Conservation (phyloP, 2,888 invertebrate species). For the Eupelmus urozonus region DNA sequence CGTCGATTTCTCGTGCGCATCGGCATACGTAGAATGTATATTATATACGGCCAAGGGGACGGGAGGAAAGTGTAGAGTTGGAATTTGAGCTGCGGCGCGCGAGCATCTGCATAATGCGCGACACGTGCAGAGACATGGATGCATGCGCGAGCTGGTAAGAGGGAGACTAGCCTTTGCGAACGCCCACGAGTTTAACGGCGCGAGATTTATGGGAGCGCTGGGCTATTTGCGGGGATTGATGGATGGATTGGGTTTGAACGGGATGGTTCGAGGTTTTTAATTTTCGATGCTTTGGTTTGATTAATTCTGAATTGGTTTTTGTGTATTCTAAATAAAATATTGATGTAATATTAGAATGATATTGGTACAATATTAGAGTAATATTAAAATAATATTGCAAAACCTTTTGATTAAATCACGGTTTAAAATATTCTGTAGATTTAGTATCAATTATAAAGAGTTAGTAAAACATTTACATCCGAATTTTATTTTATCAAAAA, state of each 20-base stretch:
- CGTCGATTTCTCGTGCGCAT: constrained; percentile 20
- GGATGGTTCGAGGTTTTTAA: neutral
- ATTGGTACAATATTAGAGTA: too few relatives aligned
- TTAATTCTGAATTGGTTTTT: too few relatives aligned
- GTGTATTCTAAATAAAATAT: too few relatives aligned
- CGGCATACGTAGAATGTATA: constrained; percentile 44
- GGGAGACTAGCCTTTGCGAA: neutral
- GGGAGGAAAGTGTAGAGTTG: constrained; percentile 11
- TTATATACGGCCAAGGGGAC: neutral
- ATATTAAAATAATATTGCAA: too few relatives aligned
- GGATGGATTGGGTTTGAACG: constrained; percentile 4
- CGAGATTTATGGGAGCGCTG: constrained; percentile 27
- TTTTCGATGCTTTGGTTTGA: too few relatives aligned
- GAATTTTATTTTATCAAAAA: too few relatives aligned
- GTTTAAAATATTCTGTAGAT: too few relatives aligned
- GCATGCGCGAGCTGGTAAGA: neutral
- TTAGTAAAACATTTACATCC: too few relatives aligned
- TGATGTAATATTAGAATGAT: too few relatives aligned
- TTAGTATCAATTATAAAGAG: too few relatives aligned
- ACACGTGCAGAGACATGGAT: constrained; percentile 28
- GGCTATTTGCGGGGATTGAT: neutral
- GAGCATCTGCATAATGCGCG: constrained; percentile 47
- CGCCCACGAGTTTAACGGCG: neutral
- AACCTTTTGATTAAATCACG: too few relatives aligned
- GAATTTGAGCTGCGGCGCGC: constrained; percentile 47